Percentiles rank a stretch among this genome's conserved stretches.
Conservation (phyloP, 2,797 vertebrate genomes). For the Amniataba percoides region DNA sequence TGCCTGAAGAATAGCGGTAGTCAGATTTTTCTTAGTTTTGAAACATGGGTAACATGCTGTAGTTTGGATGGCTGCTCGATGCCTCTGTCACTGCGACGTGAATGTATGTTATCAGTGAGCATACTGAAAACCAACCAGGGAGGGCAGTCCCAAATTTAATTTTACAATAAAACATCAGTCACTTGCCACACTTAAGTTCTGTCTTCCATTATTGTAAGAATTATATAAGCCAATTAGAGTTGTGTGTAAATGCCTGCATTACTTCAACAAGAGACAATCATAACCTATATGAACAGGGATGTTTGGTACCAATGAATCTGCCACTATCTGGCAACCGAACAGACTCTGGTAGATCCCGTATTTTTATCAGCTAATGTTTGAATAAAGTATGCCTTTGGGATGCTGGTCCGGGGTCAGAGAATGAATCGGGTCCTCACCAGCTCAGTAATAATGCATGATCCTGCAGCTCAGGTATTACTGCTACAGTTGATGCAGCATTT, state of each 20-base stretch:
- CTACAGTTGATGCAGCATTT: constrained; percentile 20
- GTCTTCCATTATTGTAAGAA: neutral
- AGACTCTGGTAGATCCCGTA: neutral
- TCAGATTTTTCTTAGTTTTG: constrained; percentile 7
- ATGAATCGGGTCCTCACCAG: neutral
- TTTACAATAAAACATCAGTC: neutral
- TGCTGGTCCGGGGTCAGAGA: neutral
- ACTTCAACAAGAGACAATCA: too few species aligned
- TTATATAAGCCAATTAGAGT: neutral
- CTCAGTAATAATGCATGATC: neutral
- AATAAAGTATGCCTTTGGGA: neutral
- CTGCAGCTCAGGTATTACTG: constrained; percentile 10
- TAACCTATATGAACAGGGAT: neutral
- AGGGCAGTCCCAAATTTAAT: neutral
- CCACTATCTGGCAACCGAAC: neutral
- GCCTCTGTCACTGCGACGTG: too few species aligned
- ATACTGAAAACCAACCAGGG: neutral
- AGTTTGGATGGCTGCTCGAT: neutral
- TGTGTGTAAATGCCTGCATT: too few species aligned
- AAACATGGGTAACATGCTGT: neutral
- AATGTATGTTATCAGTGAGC: too few species aligned
- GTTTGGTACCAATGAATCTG: neutral
- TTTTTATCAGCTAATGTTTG: neutral
- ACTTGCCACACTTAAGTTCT: neutral
- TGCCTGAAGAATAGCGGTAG: neutral